Evolutionary conservation across 2,888 invertebrate species (phyloP).

Genomic region (Sinohyriopsis cumingii): DNA sequence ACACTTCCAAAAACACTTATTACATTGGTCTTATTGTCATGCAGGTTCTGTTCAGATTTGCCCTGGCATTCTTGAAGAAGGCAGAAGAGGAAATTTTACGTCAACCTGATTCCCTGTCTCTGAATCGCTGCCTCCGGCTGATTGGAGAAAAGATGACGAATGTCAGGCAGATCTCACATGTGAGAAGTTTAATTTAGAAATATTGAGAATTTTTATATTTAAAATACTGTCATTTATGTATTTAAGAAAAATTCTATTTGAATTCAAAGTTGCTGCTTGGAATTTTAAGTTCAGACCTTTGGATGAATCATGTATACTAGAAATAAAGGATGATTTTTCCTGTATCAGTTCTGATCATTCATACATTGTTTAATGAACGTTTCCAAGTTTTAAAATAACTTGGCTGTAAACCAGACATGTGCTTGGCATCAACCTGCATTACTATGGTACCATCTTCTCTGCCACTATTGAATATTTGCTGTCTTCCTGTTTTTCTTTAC

Average conservation of each 20-base stretch:
- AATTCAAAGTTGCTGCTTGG: neutral
- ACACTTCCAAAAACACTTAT: no score
- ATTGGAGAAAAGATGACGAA: conserved; percentile 66
- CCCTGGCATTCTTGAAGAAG: conserved; percentile 69
- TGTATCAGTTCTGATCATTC: no score
- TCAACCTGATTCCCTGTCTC: conserved; percentile 38
- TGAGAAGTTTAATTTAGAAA: conserved; percentile 18
- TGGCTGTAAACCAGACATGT: no score
- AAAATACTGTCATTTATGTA: neutral
- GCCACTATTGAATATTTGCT: no score
- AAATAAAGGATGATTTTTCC: no score
- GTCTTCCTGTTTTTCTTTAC: no score
- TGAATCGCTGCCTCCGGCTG: conserved; percentile 61
- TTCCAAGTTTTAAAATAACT: no score
- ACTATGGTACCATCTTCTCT: no score
- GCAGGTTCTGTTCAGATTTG: conserved; percentile 71
- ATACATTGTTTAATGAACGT: no score
- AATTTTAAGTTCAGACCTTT: neutral
- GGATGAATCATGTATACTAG: neutral
- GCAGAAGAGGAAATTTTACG: conserved; percentile 62
- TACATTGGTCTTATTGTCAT: neutral
- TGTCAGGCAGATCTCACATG: conserved; percentile 57
- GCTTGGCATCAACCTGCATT: no score
- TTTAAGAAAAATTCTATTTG: neutral
- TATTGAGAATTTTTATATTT: neutral